Conservation (phyloP, 1,140 invertebrate genomes). For the Schlechtendalia chinensis region DNA sequence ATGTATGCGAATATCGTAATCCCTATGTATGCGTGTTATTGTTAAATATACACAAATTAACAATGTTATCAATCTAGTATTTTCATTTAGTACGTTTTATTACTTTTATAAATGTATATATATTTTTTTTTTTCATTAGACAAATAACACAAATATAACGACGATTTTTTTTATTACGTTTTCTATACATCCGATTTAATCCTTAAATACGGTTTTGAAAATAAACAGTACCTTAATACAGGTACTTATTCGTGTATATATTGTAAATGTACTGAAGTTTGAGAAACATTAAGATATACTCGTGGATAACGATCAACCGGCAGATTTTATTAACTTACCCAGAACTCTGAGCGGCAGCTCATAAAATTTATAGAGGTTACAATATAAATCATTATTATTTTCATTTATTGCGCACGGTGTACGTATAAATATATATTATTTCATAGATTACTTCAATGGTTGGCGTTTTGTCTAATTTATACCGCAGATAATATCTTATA, state of each 20-base stretch:
- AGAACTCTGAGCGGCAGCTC: background rate
- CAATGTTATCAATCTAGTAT: too few species aligned
- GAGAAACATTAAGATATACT: too few species aligned
- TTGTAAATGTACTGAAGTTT: too few species aligned
- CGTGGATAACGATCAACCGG: slow-evolving; percentile 12
- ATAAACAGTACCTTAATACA: too few species aligned
- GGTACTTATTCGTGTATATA: too few species aligned
- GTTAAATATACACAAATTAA: too few species aligned
- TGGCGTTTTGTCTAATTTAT: background rate
- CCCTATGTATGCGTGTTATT: too few species aligned
- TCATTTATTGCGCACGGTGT: background rate
- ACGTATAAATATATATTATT: background rate
- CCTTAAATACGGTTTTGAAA: too few species aligned
- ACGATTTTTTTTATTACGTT: background rate
- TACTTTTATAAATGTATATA: slow-evolving; percentile 32
- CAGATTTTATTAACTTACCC: slow-evolving; percentile 17
- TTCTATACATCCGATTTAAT: background rate
- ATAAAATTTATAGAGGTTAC: background rate
- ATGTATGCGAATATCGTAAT: too few species aligned
- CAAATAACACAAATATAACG: background rate
- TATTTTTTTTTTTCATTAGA: background rate
- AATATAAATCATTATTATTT: slow-evolving; percentile 28
- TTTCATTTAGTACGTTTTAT: too few species aligned
- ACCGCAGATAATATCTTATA: background rate
- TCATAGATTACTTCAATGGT: background rate